Conservation (phyloP, 1,140 invertebrate species). For the Drosophila biarmipes region DNA sequence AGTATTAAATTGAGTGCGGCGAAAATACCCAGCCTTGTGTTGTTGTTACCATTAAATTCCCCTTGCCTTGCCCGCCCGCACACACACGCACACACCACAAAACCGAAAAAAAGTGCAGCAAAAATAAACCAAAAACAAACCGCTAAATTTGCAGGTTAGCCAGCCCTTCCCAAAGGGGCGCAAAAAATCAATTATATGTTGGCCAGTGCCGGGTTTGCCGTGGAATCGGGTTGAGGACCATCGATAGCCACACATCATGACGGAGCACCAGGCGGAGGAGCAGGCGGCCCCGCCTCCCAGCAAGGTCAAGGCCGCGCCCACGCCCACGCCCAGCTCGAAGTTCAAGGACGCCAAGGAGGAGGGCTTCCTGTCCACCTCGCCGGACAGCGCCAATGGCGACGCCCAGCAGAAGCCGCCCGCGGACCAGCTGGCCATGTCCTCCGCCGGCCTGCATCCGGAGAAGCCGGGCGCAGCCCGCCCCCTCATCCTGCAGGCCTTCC, state of each 20-base stretch:
- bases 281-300: constrained; percentile 12
- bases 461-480: constrained; percentile 6
- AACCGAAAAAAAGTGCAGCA: not conserved
- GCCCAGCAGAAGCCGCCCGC: constrained; percentile 39
- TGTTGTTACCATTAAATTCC: constrained; percentile 20
- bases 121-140: constrained; percentile 17
- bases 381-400: constrained; percentile 80
- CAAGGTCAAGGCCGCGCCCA: constrained; percentile 19
- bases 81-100: constrained; percentile 4
- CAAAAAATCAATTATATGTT: constrained; percentile 53
- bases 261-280: constrained; percentile 38
- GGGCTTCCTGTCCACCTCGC: constrained; percentile 79
- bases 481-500: constrained; percentile 52
- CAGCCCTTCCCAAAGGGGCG: constrained; percentile 1
- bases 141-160: constrained; percentile 39
- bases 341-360: constrained; percentile 64
- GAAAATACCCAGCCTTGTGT: constrained; percentile 23
- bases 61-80: constrained; percentile 8
- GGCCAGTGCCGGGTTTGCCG: constrained; percentile 21
- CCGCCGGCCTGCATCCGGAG: not conserved
- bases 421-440: constrained; percentile 8
- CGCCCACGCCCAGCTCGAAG: constrained; percentile 41
- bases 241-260: constrained; percentile 30
- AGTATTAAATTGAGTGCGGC: constrained; percentile 28
- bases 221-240: constrained; percentile 17